Percentiles rank a stretch among this genome's conserved stretches.
These are phyloP conservation scores for Temnothorax ravouxi DNA, from an alignment of 2,888 invertebrate genomes.

Conservation along the genomic window DNA sequence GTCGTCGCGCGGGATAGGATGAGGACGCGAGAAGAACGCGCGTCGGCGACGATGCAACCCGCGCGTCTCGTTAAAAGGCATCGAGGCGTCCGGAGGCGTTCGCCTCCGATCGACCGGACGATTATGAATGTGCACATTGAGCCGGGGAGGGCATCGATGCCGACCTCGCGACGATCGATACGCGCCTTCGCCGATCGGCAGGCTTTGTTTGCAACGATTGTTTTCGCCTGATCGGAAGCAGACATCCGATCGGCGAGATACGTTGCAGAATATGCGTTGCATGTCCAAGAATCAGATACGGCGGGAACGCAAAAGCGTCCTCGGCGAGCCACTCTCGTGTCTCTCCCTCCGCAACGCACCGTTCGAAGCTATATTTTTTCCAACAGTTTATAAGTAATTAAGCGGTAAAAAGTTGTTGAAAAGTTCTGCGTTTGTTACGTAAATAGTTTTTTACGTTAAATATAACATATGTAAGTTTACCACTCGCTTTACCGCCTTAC, in stretches of 20 bases:
- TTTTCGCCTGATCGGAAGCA: slow-evolving; percentile 52
- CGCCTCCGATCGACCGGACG: slow-evolving; percentile 58
- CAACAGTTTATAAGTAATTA: slow-evolving; percentile 18
- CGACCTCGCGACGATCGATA: slow-evolving; percentile 48
- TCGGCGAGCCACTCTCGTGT: background rate
- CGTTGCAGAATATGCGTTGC: slow-evolving; percentile 2
- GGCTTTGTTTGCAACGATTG: slow-evolving; percentile 53
- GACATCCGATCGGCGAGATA: slow-evolving; percentile 48
- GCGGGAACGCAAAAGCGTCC: background rate
- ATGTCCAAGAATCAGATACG: slow-evolving; percentile 38
- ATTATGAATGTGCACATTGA: slow-evolving; percentile 56
- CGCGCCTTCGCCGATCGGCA: slow-evolving; percentile 41
- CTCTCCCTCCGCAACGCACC: background rate
- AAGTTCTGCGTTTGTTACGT: background rate
- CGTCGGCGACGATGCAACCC: slow-evolving; percentile 29
- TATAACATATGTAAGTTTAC: background rate
- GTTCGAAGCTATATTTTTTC: background rate
- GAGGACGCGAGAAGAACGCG: background rate
- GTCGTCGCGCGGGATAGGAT: slow-evolving; percentile 9
- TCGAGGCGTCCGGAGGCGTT: slow-evolving; percentile 48
- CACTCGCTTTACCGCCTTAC: background rate
- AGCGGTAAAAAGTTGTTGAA: background rate
- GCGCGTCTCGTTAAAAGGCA: slow-evolving; percentile 47
- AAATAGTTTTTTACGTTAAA: slow-evolving; percentile 3
- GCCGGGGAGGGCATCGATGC: background rate